phyloP scores from a whole-genome alignment of 2,888 invertebrate species.

The Xestia c-nigrum region DNA sequence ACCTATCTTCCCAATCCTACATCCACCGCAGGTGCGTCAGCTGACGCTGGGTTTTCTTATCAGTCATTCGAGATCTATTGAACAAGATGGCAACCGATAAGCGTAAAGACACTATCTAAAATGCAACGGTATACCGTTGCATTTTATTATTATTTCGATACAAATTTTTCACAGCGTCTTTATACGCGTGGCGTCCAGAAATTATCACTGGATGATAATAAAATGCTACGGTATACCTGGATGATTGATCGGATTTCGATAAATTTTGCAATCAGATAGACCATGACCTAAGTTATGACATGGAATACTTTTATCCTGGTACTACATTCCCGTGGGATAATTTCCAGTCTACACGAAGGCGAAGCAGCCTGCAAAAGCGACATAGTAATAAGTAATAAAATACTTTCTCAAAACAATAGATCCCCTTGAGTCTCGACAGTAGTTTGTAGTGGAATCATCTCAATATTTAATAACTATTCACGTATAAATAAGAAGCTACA shows the following conservation, averaged over 20 bases:
- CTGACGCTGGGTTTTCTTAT: too few species aligned
- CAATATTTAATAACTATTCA: constrained; percentile 3
- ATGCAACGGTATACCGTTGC: too few species aligned
- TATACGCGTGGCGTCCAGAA: background rate
- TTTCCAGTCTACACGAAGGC: background rate
- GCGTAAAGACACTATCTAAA: too few species aligned
- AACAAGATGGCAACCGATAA: too few species aligned
- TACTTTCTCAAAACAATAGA: background rate
- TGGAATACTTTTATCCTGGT: background rate
- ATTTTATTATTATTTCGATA: too few species aligned
- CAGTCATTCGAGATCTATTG: too few species aligned
- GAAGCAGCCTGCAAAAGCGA: background rate
- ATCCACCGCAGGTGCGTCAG: too few species aligned
- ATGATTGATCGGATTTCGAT: background rate
- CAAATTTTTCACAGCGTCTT: background rate
- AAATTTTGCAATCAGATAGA: background rate
- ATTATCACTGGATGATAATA: background rate
- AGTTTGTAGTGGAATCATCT: background rate
- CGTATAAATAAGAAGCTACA: background rate
- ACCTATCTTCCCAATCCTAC: too few species aligned
- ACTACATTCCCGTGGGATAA: background rate
- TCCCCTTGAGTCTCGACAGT: background rate
- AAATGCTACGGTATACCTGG: too few species aligned
- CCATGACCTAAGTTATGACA: background rate
- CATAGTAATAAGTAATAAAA: constrained; percentile 10